phyloP scores from a whole-genome alignment of 1,140 invertebrate genomes.

The Penaeus indicus region DNA sequence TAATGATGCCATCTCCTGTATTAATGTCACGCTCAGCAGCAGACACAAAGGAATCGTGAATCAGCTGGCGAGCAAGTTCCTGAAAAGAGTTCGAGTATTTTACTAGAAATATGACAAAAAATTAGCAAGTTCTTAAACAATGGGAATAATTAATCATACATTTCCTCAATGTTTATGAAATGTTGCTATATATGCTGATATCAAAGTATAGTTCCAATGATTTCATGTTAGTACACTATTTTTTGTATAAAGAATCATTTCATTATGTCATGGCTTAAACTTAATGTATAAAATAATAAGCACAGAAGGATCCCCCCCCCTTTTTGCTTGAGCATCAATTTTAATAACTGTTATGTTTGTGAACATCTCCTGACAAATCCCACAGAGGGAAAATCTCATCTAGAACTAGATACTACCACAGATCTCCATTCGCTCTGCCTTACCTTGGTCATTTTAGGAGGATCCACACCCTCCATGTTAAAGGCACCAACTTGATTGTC shows the following conservation, averaged over 20 bases:
- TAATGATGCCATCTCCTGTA: slow-evolving; percentile 91
- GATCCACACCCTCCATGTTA: slow-evolving; percentile 81
- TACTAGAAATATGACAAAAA: not conserved
- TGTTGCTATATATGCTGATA: too few relatives aligned
- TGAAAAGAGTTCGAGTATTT: slow-evolving; percentile 66
- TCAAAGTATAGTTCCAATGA: too few relatives aligned
- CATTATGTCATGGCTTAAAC: too few relatives aligned
- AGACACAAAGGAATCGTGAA: slow-evolving; percentile 97
- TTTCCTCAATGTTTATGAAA: slow-evolving; percentile 73
- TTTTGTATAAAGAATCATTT: too few relatives aligned
- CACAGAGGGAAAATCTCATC: too few relatives aligned
- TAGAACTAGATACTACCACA: too few relatives aligned
- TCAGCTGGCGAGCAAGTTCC: slow-evolving; percentile 85
- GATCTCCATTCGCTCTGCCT: not conserved
- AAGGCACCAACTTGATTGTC: slow-evolving; percentile 91
- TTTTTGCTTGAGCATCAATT: too few relatives aligned
- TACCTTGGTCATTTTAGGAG: slow-evolving; percentile 74
- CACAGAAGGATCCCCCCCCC: too few relatives aligned
- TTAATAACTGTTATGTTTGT: too few relatives aligned
- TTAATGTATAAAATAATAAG: too few relatives aligned
- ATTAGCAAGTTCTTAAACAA: not conserved
- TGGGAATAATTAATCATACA: not conserved
- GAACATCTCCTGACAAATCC: too few relatives aligned
- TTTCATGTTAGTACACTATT: too few relatives aligned
- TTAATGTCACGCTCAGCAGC: slow-evolving; percentile 97